These are phyloP conservation scores for Oryzias celebensis DNA, from an alignment of 2,113 vertebrate genomes.

Conservation along the genomic window DNA sequence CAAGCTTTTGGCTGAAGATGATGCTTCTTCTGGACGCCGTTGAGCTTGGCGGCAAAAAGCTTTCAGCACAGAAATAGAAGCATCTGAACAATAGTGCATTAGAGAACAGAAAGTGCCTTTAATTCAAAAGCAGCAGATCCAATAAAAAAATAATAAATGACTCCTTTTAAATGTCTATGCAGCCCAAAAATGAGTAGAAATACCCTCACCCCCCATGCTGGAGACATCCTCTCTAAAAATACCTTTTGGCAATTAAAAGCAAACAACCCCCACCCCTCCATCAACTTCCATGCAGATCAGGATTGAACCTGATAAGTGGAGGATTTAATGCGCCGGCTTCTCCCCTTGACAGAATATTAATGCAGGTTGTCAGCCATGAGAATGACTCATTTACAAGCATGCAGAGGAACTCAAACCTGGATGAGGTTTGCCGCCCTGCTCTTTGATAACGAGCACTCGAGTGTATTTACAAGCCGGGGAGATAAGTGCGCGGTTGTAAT, in stretches of 20 bases:
- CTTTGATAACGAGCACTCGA: conserved; percentile 65
- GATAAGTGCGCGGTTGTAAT: conserved; percentile 63
- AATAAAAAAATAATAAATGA: conserved; percentile 18
- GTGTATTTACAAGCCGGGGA: conserved; percentile 67
- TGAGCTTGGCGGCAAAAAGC: conserved; percentile 37
- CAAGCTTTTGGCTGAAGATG: neutral
- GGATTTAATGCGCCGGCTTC: conserved; percentile 54
- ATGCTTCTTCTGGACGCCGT: conserved; percentile 14
- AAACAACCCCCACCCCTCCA: conserved; percentile 10
- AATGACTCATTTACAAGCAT: conserved; percentile 66
- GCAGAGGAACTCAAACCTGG: conserved; percentile 53
- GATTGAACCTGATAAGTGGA: conserved; percentile 59
- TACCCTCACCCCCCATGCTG: conserved; percentile 12
- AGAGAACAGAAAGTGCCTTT: conserved; percentile 21
- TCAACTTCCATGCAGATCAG: conserved; percentile 31
- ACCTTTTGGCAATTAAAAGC: conserved; percentile 46
- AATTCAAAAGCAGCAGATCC: conserved; percentile 18
- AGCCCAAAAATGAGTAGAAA: conserved; percentile 4
- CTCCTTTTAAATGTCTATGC: conserved; percentile 10
- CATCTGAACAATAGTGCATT: conserved; percentile 20
- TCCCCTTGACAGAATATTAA: conserved; percentile 63
- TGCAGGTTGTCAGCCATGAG: conserved; percentile 65
- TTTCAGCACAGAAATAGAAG: conserved; percentile 52
- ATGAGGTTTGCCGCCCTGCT: conserved; percentile 58
- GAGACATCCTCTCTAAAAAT: conserved; percentile 12